Conservation (phyloP, 2,888 invertebrate genomes). For the Oscheius sp. region DNA sequence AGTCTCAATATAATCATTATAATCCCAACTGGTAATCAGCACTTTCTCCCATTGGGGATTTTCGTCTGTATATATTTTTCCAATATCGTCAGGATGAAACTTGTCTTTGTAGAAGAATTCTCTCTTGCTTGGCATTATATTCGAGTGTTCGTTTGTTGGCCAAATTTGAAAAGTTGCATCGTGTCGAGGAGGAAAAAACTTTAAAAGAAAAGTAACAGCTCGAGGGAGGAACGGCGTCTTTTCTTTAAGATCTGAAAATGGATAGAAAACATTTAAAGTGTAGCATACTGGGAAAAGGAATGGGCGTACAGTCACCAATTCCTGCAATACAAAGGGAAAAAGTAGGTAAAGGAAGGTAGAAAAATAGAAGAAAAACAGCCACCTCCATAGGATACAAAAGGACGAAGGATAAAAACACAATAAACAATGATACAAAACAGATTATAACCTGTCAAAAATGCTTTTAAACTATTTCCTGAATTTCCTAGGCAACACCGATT, state of each 20-base stretch:
- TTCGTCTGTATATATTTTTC: not conserved
- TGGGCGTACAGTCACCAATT: too few relatives aligned
- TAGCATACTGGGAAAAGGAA: too few relatives aligned
- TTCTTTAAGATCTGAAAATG: not conserved
- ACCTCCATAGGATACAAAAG: too few relatives aligned
- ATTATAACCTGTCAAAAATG: too few relatives aligned
- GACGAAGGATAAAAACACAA: too few relatives aligned
- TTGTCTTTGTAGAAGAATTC: not conserved
- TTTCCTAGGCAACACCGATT: too few relatives aligned
- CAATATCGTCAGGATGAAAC: too few relatives aligned
- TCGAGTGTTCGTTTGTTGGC: not conserved
- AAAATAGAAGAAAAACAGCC: too few relatives aligned
- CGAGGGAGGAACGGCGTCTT: constrained; percentile 16
- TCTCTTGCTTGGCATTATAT: constrained; percentile 1
- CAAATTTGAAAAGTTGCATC: not conserved
- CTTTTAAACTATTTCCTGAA: too few relatives aligned
- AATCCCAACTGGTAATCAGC: not conserved
- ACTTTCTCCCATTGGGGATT: constrained; percentile 6
- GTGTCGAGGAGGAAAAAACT: not conserved
- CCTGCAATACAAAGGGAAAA: not conserved
- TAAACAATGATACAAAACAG: too few relatives aligned
- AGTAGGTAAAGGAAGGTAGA: too few relatives aligned
- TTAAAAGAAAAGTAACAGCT: not conserved
- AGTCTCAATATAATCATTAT: not conserved
- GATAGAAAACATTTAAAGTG: too few relatives aligned